Evolutionary conservation across 2,113 vertebrate genomes (phyloP), one percentile per base, ranked within the genome.

Genomic region (Podarcis muralis): DNA sequence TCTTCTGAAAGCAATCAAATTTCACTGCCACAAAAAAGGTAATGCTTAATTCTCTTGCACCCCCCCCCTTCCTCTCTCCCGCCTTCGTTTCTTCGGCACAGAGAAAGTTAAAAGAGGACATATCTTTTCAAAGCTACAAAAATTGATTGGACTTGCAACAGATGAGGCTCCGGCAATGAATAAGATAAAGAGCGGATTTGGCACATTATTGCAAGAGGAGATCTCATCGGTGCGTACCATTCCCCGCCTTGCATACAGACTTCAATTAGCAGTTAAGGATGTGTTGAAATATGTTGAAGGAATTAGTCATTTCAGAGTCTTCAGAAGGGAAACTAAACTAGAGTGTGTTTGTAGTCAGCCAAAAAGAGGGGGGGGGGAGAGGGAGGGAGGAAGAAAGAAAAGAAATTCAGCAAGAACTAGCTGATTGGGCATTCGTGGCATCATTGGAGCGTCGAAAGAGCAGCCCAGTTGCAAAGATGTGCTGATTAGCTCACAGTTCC

Each of bases 241-340:
- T 95, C 87, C 89, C 92, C n/a, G 86, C 87, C 90, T 93, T 93
- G 83, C 35, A 79, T 92, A 79, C 90, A 93, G 89, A 95, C 92
- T 95, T 97, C 96, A 96, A 94, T 95, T 96, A 97, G 93, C 92
- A 96, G 92, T 96, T 96, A 96, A 96, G 91, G 93, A 95, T 94
- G 92, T 93, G 86, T 94, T 95, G 94, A 96, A 95, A 95, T 88
- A 94, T 89, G 94, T 94, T 96, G 93, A 91, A 93, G 87, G 88
- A 96, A 95, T 96, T 95, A 94, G 89, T 95, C 90, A 92, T 94
- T 97, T 92, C 84, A 18, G 94, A 94, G 94, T 37, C 85, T 94
- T 96, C 88, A 86, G 90, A 48, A 90, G 81, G 89, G 92, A 95
- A 93, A 88, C 81, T 93, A 93, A 96, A 95, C 85, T 93, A 93